Conservation (phyloP, 2,888 invertebrate genomes). For the Sphinx pinastri region DNA sequence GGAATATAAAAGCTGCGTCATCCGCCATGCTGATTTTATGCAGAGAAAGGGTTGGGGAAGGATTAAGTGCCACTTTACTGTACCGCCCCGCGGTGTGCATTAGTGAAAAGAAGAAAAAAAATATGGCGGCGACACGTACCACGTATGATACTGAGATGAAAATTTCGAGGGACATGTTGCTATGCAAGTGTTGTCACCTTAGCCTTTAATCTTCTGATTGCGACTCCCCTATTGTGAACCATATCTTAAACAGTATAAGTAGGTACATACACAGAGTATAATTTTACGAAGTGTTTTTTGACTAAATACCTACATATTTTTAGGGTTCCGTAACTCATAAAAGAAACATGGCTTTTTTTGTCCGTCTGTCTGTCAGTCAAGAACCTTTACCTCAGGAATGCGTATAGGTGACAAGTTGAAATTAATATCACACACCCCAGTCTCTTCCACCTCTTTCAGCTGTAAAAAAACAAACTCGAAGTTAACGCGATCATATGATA, state of each 20-base stretch:
- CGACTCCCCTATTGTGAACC: conserved; percentile 40
- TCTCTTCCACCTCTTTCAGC: too few species aligned
- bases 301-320: too few species aligned
- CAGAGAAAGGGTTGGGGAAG: conserved; percentile 73
- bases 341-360: too few species aligned
- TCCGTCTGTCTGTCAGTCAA: too few species aligned
- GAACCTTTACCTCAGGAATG: too few species aligned
- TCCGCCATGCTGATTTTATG: conserved; percentile 78
- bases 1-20: conserved; percentile 64
- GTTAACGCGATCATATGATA: too few species aligned
- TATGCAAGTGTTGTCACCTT: conserved; percentile 49
- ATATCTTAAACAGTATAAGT: not conserved
- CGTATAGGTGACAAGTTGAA: too few species aligned
- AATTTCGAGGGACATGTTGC: conserved; percentile 37
- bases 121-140: conserved; percentile 59
- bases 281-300: too few species aligned
- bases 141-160: conserved; percentile 45
- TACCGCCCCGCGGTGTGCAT: conserved; percentile 71
- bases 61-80: conserved; percentile 76
- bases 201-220: conserved; percentile 74
- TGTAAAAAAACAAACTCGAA: too few species aligned
- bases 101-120: conserved; percentile 63
- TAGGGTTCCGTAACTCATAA: too few species aligned
- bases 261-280: not conserved
- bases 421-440: too few species aligned